Base-by-base conservation (phyloP, 2,888 invertebrate genomes). In the Latrodectus elegans region DNA sequence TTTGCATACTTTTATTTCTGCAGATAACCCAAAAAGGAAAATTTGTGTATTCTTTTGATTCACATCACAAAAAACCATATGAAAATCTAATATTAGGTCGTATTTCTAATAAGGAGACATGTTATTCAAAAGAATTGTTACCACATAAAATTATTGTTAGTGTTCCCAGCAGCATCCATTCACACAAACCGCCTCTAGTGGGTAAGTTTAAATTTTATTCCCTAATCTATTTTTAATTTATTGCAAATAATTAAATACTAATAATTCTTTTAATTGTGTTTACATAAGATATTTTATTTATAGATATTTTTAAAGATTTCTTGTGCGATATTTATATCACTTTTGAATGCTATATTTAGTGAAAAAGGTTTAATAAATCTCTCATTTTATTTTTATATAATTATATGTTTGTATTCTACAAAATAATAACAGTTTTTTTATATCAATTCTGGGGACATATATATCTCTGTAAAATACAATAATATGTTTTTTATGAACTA, bases 161-260 rank as follows among this genome's bases (percentile, higher is more conserved):
- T 92, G 94, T 97, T 38, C 98, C 99, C 0, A 97, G 97, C 93
- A 95, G 96, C 17, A 94, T 98, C 86, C 98, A 99, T 93, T 99
- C 99, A 0, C 97, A 98, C 92, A 99, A 99, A 92, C 98, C 98
- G 67, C 97, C 98, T 0, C 92, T 99, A 81, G 91, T 94, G 90
- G 95, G 95, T 94, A 93, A 93, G 77, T 88, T 87, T 38, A n/a
- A 17, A 17, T 38, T 38, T 38, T 38, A 38, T 38, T 38, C 4
- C 14, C 4, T 17, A 10, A 10, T 60, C 4, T 60, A 60, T 12
- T 60, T 60, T 60, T 8, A 60, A 60, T 0, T 6, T 15, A 60
- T 15, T 60, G 60, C 6, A 60, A 60, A 60, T 11, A 60, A 11
- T n/a, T 60, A 60, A 60, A 60, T 15, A n/a, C 0, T 60, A 15